Evolutionary conservation across 2,888 invertebrate genomes (phyloP), one percentile per base, ranked within the genome.

Genomic region (Liodrosophila aerea): DNA sequence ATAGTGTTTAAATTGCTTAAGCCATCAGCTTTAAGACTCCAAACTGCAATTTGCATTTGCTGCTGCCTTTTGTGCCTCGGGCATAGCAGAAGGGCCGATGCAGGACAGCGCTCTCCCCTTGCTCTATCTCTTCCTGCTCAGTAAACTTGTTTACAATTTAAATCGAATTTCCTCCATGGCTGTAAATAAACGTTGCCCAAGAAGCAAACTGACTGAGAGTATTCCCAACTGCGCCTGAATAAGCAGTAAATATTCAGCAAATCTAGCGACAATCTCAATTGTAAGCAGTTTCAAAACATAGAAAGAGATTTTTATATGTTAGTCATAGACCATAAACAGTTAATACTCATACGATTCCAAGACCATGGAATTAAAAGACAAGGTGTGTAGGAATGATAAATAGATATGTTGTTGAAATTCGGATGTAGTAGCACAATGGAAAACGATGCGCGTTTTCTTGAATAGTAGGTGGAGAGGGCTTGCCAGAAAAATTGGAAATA

Each of bases 1-100:
- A 76, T 78, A 82, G 73, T 76, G 72, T 65, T 81, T 84, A 81
- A 81, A 78, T 77, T 74, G 80, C 65, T 68, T 68, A 64, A 75
- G 67, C 59, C 62, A n/a, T 50, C 41, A 44, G 69, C 81, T 84
- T 84, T 71, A 81, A 81, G 66, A 34, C 53, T 53, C 52, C 11
- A 50, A 33, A 45, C 4, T 22, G 49, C 58, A 52, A 37, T 47
- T 22, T 22, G 45, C 49, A 56, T 45, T 16, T 61, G 62, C 80
- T 49, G 64, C 43, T 81, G 77, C 82, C 78, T 78, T 41, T 53
- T 61, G 34, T 34, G 52, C 45, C 39, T 51, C 31, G 37, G 49
- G 52, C 52, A 18, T 9, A 4, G 1, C 33, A 33, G 33, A n/a
- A 11, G 2, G 33, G 1, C 22, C 33, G 18, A 11, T 51, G 34